Conservation (phyloP, 2,797 vertebrate species). For the Sebastes alutus region DNA sequence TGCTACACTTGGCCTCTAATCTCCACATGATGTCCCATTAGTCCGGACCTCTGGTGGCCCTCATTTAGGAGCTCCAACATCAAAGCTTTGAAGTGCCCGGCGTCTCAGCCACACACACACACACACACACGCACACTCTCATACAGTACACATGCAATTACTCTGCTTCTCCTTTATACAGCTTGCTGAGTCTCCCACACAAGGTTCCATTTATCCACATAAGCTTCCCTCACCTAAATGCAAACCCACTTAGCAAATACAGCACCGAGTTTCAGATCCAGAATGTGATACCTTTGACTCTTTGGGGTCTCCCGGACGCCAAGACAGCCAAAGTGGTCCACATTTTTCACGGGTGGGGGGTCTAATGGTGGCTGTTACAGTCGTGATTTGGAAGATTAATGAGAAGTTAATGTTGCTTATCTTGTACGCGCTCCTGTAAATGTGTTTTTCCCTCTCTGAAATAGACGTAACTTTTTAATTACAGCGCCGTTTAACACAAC, state of each 20-base stretch:
- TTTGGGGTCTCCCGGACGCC: background rate
- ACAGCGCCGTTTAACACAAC: constrained; percentile 20
- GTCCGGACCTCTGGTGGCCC: constrained; percentile 83
- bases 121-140: constrained; percentile 33
- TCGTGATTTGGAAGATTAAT: constrained; percentile 15
- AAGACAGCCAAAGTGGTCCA: background rate
- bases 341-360: background rate
- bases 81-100: constrained; percentile 84
- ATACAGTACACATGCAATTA: constrained; percentile 72
- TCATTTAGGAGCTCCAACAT: constrained; percentile 85
- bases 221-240: constrained; percentile 64
- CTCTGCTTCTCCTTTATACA: constrained; percentile 56
- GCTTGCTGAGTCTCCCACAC: constrained; percentile 60
- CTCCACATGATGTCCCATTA: constrained; percentile 88
- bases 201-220: constrained; percentile 67
- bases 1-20: constrained; percentile 79
- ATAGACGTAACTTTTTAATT: constrained; percentile 20
- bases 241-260: constrained; percentile 41
- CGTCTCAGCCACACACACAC: constrained; percentile 52
- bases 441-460: background rate
- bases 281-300: constrained; percentile 7
- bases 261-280: constrained; percentile 31
- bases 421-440: background rate
- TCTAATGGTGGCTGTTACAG: background rate
- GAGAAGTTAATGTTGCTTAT: constrained; percentile 25